phyloP scores from a whole-genome alignment of 2,888 invertebrate genomes.

The Pollenia amentaria region DNA sequence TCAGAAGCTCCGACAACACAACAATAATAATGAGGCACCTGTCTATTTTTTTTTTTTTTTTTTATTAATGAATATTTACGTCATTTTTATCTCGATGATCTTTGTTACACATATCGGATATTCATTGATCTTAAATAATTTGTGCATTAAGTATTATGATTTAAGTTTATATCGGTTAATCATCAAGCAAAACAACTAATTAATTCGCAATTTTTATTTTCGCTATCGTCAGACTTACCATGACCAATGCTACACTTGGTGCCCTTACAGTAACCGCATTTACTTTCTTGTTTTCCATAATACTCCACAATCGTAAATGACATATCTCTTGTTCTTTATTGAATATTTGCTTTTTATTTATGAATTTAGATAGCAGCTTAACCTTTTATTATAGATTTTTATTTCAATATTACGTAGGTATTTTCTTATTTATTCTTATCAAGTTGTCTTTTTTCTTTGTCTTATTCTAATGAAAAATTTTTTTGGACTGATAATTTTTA shows the following conservation, averaged over 20 bases:
- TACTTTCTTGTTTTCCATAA: conserved; percentile 79
- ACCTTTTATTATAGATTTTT: neutral
- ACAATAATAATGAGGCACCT: conserved; percentile 9
- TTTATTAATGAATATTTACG: neutral
- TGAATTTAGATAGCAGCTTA: neutral
- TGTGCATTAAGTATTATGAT: neutral
- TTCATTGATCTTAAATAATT: neutral
- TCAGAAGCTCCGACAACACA: neutral
- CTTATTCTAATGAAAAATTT: conserved; percentile 9
- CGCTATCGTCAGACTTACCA: conserved; percentile 77
- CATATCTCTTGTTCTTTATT: conserved; percentile 59
- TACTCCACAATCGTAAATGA: conserved; percentile 77
- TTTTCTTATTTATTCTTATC: neutral
- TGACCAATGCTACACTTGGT: conserved; percentile 78
- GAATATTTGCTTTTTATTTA: neutral
- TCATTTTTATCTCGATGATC: neutral
- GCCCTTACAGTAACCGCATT: conserved; percentile 82
- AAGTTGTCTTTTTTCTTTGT: neutral
- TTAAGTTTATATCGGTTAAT: no score
- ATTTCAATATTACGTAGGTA: neutral
- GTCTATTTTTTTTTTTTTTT: conserved; percentile 10
- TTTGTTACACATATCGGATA: neutral
- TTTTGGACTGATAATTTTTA: conserved; percentile 31
- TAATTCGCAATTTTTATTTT: neutral
- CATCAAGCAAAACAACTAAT: neutral